Evolutionary conservation across 2,797 vertebrate species (phyloP), one percentile per base, ranked within the genome.

Genomic region (Fundulus diaphanus): DNA sequence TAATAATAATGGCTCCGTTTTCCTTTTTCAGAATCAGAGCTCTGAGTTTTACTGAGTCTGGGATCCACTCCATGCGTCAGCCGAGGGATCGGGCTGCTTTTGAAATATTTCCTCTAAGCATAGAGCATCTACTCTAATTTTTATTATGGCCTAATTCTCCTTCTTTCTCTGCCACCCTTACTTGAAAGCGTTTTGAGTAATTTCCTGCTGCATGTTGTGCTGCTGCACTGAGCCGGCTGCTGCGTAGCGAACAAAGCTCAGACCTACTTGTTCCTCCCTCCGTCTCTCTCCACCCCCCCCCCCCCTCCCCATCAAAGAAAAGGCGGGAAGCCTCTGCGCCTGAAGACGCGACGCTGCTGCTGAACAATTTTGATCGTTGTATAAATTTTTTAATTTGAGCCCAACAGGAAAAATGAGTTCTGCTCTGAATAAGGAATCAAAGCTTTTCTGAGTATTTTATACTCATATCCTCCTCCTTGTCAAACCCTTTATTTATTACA

Each of bases 301-400:
- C 80, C 57, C 79, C 27, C 80, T 77, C 18, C 54, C 68, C 82
- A 83, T 89, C 87, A 91, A 79, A 88, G 83, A 73, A 57, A 33
- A 70, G 65, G 73, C 68, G 2, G 78, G 68, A 81, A 83, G 76
- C 80, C 73, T 87, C 48, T 42, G 78, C 46, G 68, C 79, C 74
- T 73, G 49, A 78, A 80, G 82, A 89, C 87, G 90, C 48, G 37
- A 59, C 83, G 67, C 79, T 78, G 67, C 79, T 78, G 82, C 83
- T 66, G 86, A 86, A 81, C 85, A 87, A 80, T 88, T 87, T 86
- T 85, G 87, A 91, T 91, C 89, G 77, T 1, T 68, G 84, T 68
- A 87, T 92, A 85, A 89, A 88, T 91, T 88, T 88, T 86, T 87
- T 76, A 91, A 83, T 78, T 52, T 49, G 51, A 87, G 83, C 86